Conservation (phyloP, 2,797 vertebrate species). For the Coendou prehensilis region DNA sequence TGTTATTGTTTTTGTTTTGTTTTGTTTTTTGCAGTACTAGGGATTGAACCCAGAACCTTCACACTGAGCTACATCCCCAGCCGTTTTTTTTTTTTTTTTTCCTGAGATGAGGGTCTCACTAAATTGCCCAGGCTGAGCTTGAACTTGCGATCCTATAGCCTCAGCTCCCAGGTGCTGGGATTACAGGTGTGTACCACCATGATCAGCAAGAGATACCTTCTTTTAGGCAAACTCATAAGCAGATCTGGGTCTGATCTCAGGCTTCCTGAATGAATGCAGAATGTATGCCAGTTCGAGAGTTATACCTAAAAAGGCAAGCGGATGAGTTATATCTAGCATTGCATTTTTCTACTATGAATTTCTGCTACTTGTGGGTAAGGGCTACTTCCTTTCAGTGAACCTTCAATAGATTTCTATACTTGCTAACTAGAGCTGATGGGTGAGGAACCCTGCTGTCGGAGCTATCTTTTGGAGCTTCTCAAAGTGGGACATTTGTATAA, state of each 20-base stretch:
- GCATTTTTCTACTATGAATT: background rate
- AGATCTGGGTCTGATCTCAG: background rate
- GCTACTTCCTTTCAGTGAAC: background rate
- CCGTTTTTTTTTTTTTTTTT: background rate
- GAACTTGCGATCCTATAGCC: background rate
- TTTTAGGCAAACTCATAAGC: slow-evolving; percentile 5
- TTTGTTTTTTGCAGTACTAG: background rate
- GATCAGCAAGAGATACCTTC: background rate
- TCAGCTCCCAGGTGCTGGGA: background rate
- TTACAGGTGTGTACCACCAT: background rate
- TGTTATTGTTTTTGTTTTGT: background rate
- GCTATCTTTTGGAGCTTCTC: background rate
- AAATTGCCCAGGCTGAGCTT: background rate
- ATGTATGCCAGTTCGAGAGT: background rate
- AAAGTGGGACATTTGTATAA: background rate
- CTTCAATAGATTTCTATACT: background rate
- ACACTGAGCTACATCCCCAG: background rate
- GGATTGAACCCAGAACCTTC: background rate
- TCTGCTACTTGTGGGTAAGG: background rate
- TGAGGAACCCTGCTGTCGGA: background rate
- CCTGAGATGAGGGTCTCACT: background rate
- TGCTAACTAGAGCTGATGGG: background rate
- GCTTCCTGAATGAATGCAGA: background rate
- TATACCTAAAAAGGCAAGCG: background rate
- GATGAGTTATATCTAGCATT: background rate